These are phyloP conservation scores for Epistrophe eligans DNA, from an alignment of 2,888 invertebrate genomes.

Conservation along the genomic window DNA sequence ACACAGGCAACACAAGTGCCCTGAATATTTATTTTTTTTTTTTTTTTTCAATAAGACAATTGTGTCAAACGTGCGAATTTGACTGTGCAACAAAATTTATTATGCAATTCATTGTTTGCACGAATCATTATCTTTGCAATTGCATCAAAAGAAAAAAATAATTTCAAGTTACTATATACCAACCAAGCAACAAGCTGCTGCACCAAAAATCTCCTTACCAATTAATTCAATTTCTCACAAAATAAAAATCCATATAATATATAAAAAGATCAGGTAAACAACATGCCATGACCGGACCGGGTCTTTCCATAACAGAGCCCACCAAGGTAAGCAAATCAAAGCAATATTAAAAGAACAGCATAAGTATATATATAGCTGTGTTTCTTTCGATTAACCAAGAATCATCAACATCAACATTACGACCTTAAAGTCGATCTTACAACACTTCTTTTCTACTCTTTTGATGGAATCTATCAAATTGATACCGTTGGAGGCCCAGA, in stretches of 20 bases:
- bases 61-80: slow-evolving; percentile 68
- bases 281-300: slow-evolving; percentile 59
- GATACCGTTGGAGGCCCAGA: slow-evolving; percentile 53
- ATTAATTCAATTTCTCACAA: slow-evolving; percentile 72
- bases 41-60: slow-evolving; percentile 51
- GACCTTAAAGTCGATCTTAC: slow-evolving; percentile 32
- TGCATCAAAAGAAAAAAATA: slow-evolving; percentile 43
- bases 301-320: slow-evolving; percentile 60
- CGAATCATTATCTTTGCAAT: slow-evolving; percentile 56
- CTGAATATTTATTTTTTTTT: not conserved
- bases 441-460: slow-evolving; percentile 32
- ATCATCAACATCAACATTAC: slow-evolving; percentile 1
- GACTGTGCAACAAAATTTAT: slow-evolving; percentile 37
- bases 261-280: slow-evolving; percentile 47
- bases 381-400: slow-evolving; percentile 19
- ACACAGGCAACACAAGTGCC: not conserved
- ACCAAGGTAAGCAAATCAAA: slow-evolving; percentile 20
- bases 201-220: slow-evolving; percentile 46
- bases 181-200: slow-evolving; percentile 16
- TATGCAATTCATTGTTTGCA: slow-evolving; percentile 70
- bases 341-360: slow-evolving; percentile 2
- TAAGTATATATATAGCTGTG: not conserved
- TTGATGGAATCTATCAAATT: not conserved
- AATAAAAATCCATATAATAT: slow-evolving; percentile 51
- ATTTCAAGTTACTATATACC: slow-evolving; percentile 8